Evolutionary conservation across 2,888 invertebrate species (phyloP).

Genomic region (Pristionchus mayeri): DNA sequence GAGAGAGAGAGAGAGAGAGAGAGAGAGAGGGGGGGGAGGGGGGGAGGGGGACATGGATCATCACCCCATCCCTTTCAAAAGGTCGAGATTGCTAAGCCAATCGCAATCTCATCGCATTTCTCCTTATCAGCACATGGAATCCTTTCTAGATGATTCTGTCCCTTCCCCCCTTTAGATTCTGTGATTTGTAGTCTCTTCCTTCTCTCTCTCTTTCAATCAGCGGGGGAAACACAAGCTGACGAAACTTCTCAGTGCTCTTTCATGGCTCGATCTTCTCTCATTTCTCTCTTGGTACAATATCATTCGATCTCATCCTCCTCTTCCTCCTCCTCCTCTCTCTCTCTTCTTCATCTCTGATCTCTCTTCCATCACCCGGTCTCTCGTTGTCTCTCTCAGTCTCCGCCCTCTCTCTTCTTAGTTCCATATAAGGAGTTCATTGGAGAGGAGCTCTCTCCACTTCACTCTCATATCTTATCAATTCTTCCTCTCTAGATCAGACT

Average conservation of each 20-base stretch:
- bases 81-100: background rate
- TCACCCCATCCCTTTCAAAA: conserved; percentile 4
- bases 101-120: background rate
- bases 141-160: background rate
- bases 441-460: background rate
- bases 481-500: background rate
- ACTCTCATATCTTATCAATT: conserved; percentile 15
- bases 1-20: conserved; percentile 28
- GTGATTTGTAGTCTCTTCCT: conserved; percentile 19
- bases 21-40: background rate
- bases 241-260: background rate
- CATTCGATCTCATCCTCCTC: conserved; percentile 35
- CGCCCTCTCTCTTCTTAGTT: conserved; percentile 9
- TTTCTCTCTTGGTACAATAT: conserved; percentile 38
- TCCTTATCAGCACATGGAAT: background rate
- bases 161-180: background rate
- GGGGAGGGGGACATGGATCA: no score
- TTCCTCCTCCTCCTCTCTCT: background rate
- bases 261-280: conserved; percentile 36
- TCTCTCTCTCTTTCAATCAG: background rate
- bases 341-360: background rate
- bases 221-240: background rate
- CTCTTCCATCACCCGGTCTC: background rate
- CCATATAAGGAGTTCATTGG: conserved; percentile 28
- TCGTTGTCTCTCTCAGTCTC: conserved; percentile 1